These are phyloP conservation scores for Ashinkailepas kermadecensis DNA, from an alignment of 2,888 invertebrate genomes.

Conservation along the genomic window DNA sequence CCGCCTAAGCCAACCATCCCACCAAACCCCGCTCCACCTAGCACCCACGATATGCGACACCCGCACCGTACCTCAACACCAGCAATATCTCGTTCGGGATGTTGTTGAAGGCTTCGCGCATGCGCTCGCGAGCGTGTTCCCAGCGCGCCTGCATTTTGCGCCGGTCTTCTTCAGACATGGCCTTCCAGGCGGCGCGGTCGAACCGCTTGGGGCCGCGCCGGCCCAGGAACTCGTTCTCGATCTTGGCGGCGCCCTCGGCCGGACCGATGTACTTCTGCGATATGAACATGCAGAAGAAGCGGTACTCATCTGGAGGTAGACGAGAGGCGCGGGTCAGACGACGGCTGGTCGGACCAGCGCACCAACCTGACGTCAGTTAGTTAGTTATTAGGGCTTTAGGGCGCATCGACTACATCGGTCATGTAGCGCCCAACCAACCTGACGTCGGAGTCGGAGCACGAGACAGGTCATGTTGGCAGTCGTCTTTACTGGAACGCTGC, in stretches of 20 bases:
- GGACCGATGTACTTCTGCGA: conserved; percentile 39
- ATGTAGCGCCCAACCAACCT: no score
- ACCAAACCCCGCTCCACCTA: no score
- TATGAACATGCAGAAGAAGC: conserved; percentile 41
- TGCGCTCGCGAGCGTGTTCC: conserved; percentile 32
- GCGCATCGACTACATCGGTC: no score
- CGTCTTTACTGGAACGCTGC: no score
- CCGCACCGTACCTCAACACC: conserved; percentile 36
- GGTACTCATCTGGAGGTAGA: conserved; percentile 38
- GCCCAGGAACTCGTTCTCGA: conserved; percentile 35
- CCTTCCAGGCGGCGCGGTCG: conserved; percentile 33
- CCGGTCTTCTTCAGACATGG: conserved; percentile 38
- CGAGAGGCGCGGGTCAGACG: not conserved
- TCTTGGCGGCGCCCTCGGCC: conserved; percentile 27
- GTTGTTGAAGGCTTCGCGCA: conserved; percentile 37
- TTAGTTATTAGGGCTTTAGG: no score
- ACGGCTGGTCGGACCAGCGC: no score
- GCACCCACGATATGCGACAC: not conserved
- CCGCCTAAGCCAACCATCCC: no score
- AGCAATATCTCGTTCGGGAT: conserved; percentile 38
- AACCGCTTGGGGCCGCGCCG: conserved; percentile 35
- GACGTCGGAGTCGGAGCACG: no score
- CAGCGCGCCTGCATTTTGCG: conserved; percentile 33
- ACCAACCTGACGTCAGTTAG: no score
- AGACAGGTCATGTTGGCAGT: no score